Conservation (phyloP, 1,140 invertebrate genomes). For the Ceratosolen fusciceps region DNA sequence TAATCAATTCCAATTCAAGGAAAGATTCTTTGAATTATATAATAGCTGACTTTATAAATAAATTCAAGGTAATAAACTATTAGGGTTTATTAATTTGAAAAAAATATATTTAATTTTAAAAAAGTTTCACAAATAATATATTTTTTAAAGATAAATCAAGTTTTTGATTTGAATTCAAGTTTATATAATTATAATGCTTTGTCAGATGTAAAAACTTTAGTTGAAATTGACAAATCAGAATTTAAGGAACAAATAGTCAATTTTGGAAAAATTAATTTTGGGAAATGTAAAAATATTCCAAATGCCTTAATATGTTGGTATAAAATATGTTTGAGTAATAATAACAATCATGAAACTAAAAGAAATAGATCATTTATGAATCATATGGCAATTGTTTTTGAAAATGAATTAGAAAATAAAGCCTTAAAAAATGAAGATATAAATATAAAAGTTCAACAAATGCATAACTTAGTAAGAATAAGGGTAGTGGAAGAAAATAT, state of each 20-base stretch:
- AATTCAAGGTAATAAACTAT: slow-evolving; percentile 65
- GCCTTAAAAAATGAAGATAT: slow-evolving; percentile 52
- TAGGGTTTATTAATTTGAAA: not conserved
- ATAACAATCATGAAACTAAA: slow-evolving; percentile 54
- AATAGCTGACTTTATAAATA: slow-evolving; percentile 71
- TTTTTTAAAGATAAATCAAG: slow-evolving; percentile 59
- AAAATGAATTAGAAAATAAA: slow-evolving; percentile 53
- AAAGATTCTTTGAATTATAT: slow-evolving; percentile 60
- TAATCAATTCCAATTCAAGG: slow-evolving; percentile 52
- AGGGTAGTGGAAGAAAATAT: slow-evolving; percentile 44
- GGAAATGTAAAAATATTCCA: slow-evolving; percentile 50
- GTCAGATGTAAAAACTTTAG: slow-evolving; percentile 53
- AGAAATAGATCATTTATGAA: slow-evolving; percentile 61
- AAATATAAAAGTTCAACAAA: slow-evolving; percentile 57
- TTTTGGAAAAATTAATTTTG: slow-evolving; percentile 53
- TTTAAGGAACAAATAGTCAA: slow-evolving; percentile 53
- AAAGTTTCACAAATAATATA: slow-evolving; percentile 23
- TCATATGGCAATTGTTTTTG: slow-evolving; percentile 60
- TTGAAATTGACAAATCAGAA: slow-evolving; percentile 56
- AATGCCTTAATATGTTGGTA: slow-evolving; percentile 65
- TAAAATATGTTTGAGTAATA: slow-evolving; percentile 53
- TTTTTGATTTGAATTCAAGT: slow-evolving; percentile 62
- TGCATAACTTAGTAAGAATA: slow-evolving; percentile 55
- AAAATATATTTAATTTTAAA: slow-evolving; percentile 22
- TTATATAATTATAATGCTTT: slow-evolving; percentile 54